A percentile compares a stretch with the other conserved stretches of the same genome.
phyloP scores from a whole-genome alignment of 2,113 vertebrate species.

The Albula glossodonta region DNA sequence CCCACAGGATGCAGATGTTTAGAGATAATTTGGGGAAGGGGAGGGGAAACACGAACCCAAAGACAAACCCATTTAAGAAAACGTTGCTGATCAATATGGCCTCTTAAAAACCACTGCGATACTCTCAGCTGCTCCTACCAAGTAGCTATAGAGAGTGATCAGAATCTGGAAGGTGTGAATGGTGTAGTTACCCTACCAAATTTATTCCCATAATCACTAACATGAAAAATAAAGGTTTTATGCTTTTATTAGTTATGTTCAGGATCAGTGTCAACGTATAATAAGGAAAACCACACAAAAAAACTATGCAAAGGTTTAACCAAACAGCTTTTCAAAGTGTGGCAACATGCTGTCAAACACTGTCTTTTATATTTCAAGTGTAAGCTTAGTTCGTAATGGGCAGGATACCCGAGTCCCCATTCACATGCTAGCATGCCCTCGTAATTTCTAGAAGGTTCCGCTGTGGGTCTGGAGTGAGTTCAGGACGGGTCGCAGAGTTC shows the following conservation, averaged over 20 bases:
- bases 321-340: neutral
- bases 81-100: neutral
- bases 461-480: neutral
- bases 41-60: neutral
- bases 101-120: neutral
- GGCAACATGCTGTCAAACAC: neutral
- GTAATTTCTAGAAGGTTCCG: neutral
- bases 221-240: neutral
- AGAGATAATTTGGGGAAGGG: neutral
- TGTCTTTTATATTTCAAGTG: neutral
- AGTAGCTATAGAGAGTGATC: neutral
- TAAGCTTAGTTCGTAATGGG: neutral
- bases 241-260: neutral
- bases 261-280: constrained; percentile 1
- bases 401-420: neutral
- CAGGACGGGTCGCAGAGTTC: neutral
- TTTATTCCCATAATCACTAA: constrained; percentile 12
- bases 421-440: neutral
- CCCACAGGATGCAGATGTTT: constrained; percentile 20
- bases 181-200: neutral
- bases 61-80: constrained; percentile 11
- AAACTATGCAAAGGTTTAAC: neutral
- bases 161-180: neutral
- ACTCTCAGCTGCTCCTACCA: neutral
- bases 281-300: neutral